A percentile compares a stretch with the other conserved stretches of the same genome.
phyloP scores from a whole-genome alignment of 1,140 invertebrate species.

The Brachionus angularis region DNA sequence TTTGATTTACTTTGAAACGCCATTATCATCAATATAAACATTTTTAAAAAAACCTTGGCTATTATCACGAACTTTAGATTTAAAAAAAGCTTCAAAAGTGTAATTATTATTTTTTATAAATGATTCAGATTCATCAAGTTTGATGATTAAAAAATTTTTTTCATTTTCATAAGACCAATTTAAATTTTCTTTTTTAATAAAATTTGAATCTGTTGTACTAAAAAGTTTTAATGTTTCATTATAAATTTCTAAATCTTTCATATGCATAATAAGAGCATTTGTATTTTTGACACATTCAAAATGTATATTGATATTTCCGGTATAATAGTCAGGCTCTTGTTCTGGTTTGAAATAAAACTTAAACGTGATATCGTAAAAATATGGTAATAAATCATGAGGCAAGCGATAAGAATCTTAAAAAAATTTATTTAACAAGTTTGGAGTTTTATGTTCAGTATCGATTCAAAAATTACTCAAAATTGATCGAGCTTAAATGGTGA shows the following conservation, averaged over 20 bases:
- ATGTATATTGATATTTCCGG: conserved; percentile 68
- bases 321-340: conserved; percentile 35
- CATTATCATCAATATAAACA: conserved; percentile 86
- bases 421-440: too few species aligned
- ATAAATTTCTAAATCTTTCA: conserved; percentile 26
- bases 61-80: conserved; percentile 80
- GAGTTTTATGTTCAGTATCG: too few species aligned
- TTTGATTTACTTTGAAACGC: conserved; percentile 46
- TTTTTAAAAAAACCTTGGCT: conserved; percentile 90
- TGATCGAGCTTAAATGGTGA: too few species aligned
- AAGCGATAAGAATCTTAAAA: too few species aligned
- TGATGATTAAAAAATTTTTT: neutral
- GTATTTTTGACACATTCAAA: conserved; percentile 63
- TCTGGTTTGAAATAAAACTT: conserved; percentile 3
- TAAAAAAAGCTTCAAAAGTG: conserved; percentile 61
- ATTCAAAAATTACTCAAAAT: too few species aligned
- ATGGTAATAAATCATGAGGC: conserved; percentile 65
- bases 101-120: neutral
- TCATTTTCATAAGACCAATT: conserved; percentile 1
- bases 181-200: neutral
- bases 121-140: neutral
- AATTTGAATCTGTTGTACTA: neutral
- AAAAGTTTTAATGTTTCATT: neutral
- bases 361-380: conserved; percentile 67
- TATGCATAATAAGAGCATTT: conserved; percentile 67